A percentile compares a stretch with the other conserved stretches of the same genome.
These are phyloP conservation scores for Phlogophora meticulosa DNA, from an alignment of 2,888 invertebrate genomes.

Conservation along the genomic window DNA sequence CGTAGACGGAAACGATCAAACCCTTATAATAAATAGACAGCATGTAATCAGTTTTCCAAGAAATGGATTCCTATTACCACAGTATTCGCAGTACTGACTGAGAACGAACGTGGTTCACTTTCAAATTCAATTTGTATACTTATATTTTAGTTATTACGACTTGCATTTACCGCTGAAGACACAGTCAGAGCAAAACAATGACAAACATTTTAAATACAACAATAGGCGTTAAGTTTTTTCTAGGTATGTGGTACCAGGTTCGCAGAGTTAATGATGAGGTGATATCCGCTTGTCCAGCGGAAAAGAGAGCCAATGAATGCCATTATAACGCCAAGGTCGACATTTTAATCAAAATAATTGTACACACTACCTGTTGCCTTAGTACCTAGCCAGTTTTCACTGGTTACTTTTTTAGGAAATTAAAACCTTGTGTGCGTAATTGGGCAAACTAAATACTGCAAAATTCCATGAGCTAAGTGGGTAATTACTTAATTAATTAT, in stretches of 20 bases:
- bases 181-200: conserved; percentile 31
- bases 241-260: conserved; percentile 47
- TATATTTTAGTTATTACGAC: conserved; percentile 44
- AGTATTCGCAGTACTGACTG: conserved; percentile 25
- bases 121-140: conserved; percentile 49
- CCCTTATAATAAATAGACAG: conserved; percentile 2
- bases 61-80: conserved; percentile 13
- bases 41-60: conserved; percentile 32
- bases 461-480: conserved; percentile 1
- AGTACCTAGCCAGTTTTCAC: conserved; percentile 18
- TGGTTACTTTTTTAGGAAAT: conserved; percentile 46
- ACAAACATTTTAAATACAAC: conserved; percentile 44
- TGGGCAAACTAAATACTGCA: conserved; percentile 21
- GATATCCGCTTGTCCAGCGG: conserved; percentile 52
- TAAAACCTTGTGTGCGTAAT: conserved; percentile 39
- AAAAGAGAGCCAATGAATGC: conserved; percentile 39
- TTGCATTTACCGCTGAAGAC: conserved; percentile 12
- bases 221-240: conserved; percentile 27
- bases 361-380: conserved; percentile 44
- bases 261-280: conserved; percentile 40
- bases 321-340: conserved; percentile 62
- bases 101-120: conserved; percentile 31
- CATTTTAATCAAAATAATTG: conserved; percentile 51
- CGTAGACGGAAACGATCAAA: neutral
- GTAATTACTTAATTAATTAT: neutral